Conservation (phyloP, 1,140 invertebrate genomes). For the Drosophila lini region DNA sequence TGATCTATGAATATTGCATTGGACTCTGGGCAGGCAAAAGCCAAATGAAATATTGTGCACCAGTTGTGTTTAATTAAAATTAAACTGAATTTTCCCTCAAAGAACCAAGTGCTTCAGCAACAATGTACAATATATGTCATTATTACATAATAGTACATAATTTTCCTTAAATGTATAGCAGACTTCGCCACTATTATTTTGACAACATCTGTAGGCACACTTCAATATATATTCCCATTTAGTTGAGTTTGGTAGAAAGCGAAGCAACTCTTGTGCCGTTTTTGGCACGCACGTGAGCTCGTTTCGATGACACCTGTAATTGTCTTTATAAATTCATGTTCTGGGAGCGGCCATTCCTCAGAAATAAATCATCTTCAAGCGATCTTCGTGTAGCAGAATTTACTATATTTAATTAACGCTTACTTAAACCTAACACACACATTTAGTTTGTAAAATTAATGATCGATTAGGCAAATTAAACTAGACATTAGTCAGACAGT, state of each 20-base stretch:
- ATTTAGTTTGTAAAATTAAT: slow-evolving; percentile 73
- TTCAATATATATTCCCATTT: slow-evolving; percentile 24
- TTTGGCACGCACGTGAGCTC: slow-evolving; percentile 68
- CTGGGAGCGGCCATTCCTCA: slow-evolving; percentile 21
- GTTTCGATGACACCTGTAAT: slow-evolving; percentile 52
- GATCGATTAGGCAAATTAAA: slow-evolving; percentile 65
- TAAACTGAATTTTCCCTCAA: not conserved
- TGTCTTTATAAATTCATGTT: slow-evolving; percentile 61
- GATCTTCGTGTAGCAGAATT: slow-evolving; percentile 57
- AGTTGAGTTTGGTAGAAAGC: slow-evolving; percentile 66
- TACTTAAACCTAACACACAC: slow-evolving; percentile 82
- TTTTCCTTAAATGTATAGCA: not conserved
- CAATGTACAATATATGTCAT: not conserved
- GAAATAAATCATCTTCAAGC: not conserved
- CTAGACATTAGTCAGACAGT: slow-evolving; percentile 77
- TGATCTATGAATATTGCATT: slow-evolving; percentile 75
- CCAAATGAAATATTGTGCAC: slow-evolving; percentile 8
- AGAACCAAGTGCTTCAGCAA: not conserved
- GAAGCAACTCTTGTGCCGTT: slow-evolving; percentile 39
- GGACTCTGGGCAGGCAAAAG: slow-evolving; percentile 11
- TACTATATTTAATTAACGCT: slow-evolving; percentile 78
- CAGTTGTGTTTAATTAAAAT: slow-evolving; percentile 3
- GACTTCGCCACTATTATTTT: not conserved
- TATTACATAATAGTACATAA: not conserved
- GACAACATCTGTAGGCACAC: not conserved